A percentile compares a stretch with the other conserved stretches of the same genome.
Evolutionary conservation across 2,797 vertebrate genomes (phyloP).

Genomic region (Morelia viridis): DNA sequence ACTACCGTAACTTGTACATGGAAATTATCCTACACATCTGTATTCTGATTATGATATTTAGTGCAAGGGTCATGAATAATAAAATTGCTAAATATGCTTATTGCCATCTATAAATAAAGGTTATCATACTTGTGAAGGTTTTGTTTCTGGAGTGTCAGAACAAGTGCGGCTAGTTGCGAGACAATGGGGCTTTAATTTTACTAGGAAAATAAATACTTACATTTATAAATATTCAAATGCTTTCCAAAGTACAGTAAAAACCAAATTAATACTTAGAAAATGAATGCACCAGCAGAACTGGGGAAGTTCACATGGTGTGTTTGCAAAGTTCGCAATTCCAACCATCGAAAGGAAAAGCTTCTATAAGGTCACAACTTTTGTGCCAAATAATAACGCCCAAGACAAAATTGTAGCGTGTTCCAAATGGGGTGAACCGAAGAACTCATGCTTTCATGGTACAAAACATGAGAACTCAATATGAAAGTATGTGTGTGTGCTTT

Average conservation of each 20-base stretch:
- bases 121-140: constrained; percentile 70
- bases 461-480: too few relatives aligned
- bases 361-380: neutral
- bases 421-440: neutral
- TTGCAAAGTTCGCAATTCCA: constrained; percentile 46
- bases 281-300: constrained; percentile 44
- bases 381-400: neutral
- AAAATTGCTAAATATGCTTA: constrained; percentile 78
- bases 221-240: constrained; percentile 77
- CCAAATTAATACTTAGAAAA: constrained; percentile 57
- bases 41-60: constrained; percentile 80
- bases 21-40: constrained; percentile 74
- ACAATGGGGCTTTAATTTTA: constrained; percentile 79
- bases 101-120: constrained; percentile 80
- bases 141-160: constrained; percentile 72
- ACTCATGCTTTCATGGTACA: neutral
- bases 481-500: too few relatives aligned
- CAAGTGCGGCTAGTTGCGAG: constrained; percentile 74
- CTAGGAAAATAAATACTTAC: constrained; percentile 78
- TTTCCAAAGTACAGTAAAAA: constrained; percentile 57
- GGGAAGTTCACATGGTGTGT: constrained; percentile 28
- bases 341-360: neutral
- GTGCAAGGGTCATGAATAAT: constrained; percentile 81
- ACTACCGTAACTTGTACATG: constrained; percentile 69
- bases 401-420: neutral